Percentiles rank a stretch among this genome's conserved stretches.
Conservation (phyloP, 2,888 invertebrate genomes). For the Alloscopus bannaensis region DNA sequence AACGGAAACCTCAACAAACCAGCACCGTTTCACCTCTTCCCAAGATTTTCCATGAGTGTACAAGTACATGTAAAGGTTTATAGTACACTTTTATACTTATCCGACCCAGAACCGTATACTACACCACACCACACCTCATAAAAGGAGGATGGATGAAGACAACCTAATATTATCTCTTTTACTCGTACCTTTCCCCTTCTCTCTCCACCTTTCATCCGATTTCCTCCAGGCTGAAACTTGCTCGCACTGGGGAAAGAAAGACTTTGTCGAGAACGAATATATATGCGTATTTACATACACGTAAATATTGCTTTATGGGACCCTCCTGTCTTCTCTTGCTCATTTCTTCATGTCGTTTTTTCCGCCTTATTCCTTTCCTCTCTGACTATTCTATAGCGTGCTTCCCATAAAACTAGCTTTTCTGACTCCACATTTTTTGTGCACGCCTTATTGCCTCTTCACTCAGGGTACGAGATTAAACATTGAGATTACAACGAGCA, state of each 20-base stretch:
- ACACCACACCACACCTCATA: constrained; percentile 35
- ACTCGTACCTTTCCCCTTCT: constrained; percentile 44
- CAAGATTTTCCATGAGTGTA: constrained; percentile 12
- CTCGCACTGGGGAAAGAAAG: too few relatives aligned
- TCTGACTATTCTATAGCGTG: constrained; percentile 17
- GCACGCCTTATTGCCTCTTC: constrained; percentile 36
- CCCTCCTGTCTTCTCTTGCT: constrained; percentile 15
- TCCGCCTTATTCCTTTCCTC: background rate
- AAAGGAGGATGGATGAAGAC: constrained; percentile 24
- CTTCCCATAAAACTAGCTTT: background rate
- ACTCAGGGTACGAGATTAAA: constrained; percentile 32
- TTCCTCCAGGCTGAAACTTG: constrained; percentile 49
- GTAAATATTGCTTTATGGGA: constrained; percentile 47
- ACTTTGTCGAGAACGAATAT: constrained; percentile 21
- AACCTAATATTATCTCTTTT: constrained; percentile 52
- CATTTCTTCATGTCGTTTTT: constrained; percentile 38
- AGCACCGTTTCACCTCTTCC: constrained; percentile 7
- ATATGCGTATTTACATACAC: constrained; percentile 42
- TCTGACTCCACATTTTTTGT: constrained; percentile 17
- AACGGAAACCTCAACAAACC: constrained; percentile 14
- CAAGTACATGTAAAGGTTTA: background rate
- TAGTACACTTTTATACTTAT: background rate
- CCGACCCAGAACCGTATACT: constrained; percentile 13
- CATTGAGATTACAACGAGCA: constrained; percentile 36
- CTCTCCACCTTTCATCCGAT: constrained; percentile 55